These are phyloP conservation scores for Patella vulgata DNA, from an alignment of 1,140 invertebrate species.

Conservation along the genomic window DNA sequence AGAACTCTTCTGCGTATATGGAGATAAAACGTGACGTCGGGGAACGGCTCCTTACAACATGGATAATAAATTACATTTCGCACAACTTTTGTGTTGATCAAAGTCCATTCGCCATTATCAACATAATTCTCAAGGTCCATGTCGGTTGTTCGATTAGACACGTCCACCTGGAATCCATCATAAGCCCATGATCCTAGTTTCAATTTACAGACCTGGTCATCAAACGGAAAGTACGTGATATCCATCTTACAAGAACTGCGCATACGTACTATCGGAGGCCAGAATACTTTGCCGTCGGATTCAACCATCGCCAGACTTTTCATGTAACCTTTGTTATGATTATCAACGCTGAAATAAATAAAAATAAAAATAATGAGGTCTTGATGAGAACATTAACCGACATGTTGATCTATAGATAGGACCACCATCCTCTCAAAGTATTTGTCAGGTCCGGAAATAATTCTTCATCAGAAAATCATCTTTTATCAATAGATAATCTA, in stretches of 20 bases:
- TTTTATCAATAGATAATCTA: no score
- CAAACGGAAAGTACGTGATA: conserved; percentile 99
- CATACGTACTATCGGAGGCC: conserved; percentile 72
- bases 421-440: no score
- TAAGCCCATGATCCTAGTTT: conserved; percentile 74
- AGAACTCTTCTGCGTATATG: conserved; percentile 57
- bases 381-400: no score
- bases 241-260: conserved; percentile 86
- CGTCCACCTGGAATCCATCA: conserved; percentile 70
- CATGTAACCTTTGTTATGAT: conserved; percentile 71
- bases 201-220: conserved; percentile 97
- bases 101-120: conserved; percentile 61
- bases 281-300: conserved; percentile 70
- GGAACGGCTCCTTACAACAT: conserved; percentile 69
- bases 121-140: conserved; percentile 60
- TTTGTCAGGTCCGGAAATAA: no score
- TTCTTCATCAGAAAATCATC: no score
- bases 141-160: conserved; percentile 49
- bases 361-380: no score
- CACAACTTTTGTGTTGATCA: conserved; percentile 55
- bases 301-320: conserved; percentile 68
- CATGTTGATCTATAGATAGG: no score
- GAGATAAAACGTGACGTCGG: conserved; percentile 65
- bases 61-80: conserved; percentile 56
- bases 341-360: conserved; percentile 68